These are phyloP conservation scores for Sylvilagus bachmani DNA, from an alignment of 2,113 vertebrate genomes.

Conservation along the genomic window DNA sequence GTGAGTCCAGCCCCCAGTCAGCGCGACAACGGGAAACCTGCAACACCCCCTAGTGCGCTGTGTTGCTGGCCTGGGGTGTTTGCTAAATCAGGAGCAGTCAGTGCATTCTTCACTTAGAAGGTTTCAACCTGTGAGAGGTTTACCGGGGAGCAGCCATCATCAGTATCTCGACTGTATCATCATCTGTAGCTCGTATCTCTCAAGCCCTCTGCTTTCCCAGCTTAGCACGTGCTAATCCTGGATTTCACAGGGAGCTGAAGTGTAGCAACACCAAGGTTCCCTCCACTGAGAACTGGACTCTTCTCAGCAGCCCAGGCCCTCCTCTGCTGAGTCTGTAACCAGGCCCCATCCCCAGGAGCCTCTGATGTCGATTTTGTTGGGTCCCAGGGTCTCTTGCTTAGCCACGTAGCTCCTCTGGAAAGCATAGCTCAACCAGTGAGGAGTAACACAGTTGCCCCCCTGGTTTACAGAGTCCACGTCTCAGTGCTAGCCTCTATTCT, in stretches of 20 bases:
- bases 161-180: no score
- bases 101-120: neutral
- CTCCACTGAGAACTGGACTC: neutral
- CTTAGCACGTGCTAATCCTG: neutral
- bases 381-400: no score
- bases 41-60: accelerated
- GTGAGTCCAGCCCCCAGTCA: no score
- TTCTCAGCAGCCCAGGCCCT: neutral
- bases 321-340: neutral
- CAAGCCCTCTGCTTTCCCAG: neutral
- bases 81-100: neutral
- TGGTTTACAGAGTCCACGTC: no score
- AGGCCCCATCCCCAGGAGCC: no score
- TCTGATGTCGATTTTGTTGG: no score
- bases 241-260: neutral
- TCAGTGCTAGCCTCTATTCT: no score
- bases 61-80: accelerated
- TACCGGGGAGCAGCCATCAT: neutral
- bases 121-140: no score
- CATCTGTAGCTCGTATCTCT: neutral
- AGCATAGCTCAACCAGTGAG: no score
- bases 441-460: no score
- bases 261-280: accelerated
- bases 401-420: no score
- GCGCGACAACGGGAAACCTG: neutral